Conservation (phyloP, 2,888 invertebrate genomes). For the Caenorhabditis uteleia region DNA sequence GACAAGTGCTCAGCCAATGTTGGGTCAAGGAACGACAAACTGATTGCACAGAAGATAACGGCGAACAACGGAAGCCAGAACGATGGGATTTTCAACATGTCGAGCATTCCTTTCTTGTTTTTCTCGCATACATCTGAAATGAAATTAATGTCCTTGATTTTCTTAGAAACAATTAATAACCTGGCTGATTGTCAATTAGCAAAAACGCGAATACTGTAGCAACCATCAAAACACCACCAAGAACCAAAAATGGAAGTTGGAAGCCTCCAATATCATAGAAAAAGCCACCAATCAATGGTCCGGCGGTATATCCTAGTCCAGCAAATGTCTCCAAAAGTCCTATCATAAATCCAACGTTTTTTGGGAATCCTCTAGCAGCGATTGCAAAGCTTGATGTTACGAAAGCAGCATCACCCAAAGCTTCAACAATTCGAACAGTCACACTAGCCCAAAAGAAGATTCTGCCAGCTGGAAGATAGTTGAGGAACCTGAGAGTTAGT, state of each 20-base stretch:
- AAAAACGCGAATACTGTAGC: conserved; percentile 57
- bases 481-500: conserved; percentile 55
- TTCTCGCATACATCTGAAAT: conserved; percentile 30
- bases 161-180: conserved; percentile 18
- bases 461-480: conserved; percentile 64
- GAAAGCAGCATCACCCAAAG: conserved; percentile 69
- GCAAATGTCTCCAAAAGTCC: conserved; percentile 78
- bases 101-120: conserved; percentile 62
- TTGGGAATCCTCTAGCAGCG: conserved; percentile 71
- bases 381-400: conserved; percentile 72
- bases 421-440: conserved; percentile 65
- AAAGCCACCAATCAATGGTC: conserved; percentile 87
- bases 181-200: conserved; percentile 58
- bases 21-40: conserved; percentile 80
- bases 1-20: conserved; percentile 85
- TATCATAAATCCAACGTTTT: conserved; percentile 71
- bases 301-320: conserved; percentile 85
- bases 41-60: conserved; percentile 67
- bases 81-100: conserved; percentile 59
- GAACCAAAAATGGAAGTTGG: conserved; percentile 64
- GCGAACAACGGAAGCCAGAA: conserved; percentile 67
- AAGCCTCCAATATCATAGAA: conserved; percentile 74
- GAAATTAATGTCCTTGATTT: neutral
- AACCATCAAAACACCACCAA: conserved; percentile 58
- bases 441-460: conserved; percentile 66